A percentile compares a stretch with the other conserved stretches of the same genome.
phyloP scores from a whole-genome alignment of 2,113 vertebrate species.

The Seriola dumerili region DNA sequence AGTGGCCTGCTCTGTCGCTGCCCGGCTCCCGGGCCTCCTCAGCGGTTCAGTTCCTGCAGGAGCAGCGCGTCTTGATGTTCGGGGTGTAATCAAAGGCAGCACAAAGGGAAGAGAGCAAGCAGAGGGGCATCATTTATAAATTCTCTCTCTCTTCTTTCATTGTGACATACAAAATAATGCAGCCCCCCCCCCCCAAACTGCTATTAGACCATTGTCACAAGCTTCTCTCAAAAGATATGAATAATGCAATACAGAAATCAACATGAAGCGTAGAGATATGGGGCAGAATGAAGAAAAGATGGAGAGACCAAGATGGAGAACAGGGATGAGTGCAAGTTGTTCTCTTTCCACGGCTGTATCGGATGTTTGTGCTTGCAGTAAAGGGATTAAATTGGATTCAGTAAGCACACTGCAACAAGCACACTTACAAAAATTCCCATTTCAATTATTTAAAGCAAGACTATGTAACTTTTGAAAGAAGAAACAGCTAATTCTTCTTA shows the following conservation, averaged over 20 bases:
- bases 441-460: not conserved
- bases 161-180: constrained; percentile 14
- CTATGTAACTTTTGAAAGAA: not conserved
- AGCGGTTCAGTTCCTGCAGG: constrained; percentile 43
- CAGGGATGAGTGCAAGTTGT: not conserved
- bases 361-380: not conserved
- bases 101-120: constrained; percentile 25
- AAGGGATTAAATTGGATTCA: not conserved
- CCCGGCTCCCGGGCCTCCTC: constrained; percentile 88
- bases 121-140: constrained; percentile 22
- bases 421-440: not conserved
- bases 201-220: constrained; percentile 56
- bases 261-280: constrained; percentile 66
- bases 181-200: constrained; percentile 46
- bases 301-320: constrained; percentile 25
- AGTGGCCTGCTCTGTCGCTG: constrained; percentile 95
- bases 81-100: constrained; percentile 91
- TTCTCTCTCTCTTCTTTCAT: not conserved
- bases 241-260: constrained; percentile 76
- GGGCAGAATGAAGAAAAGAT: constrained; percentile 12
- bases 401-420: not conserved
- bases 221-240: constrained; percentile 60
- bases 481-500: not conserved
- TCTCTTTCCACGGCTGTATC: not conserved
- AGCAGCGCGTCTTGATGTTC: constrained; percentile 85